phyloP scores from a whole-genome alignment of 2,797 vertebrate genomes.

The Distichodus sexfasciatus region DNA sequence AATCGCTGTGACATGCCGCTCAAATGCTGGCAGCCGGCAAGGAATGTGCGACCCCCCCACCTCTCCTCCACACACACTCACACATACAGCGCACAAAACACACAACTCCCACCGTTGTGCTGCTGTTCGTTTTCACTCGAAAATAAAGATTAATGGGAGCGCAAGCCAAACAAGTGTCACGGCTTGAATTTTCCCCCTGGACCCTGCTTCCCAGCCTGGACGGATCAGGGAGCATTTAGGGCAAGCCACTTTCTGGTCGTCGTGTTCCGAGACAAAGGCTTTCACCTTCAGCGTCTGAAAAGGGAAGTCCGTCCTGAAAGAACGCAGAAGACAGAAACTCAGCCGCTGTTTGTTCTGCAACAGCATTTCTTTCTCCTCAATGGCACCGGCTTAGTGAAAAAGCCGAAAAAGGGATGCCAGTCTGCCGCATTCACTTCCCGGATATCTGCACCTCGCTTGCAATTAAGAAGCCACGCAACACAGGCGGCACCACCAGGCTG shows the following conservation, averaged over 20 bases:
- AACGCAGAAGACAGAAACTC: slow-evolving; percentile 52
- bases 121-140: slow-evolving; percentile 5
- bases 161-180: neutral
- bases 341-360: slow-evolving; percentile 50
- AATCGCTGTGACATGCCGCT: slow-evolving; percentile 11
- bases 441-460: slow-evolving; percentile 48
- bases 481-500: slow-evolving; percentile 45
- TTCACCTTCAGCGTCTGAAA: slow-evolving; percentile 1
- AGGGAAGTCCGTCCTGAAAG: neutral
- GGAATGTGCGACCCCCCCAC: slow-evolving; percentile 10
- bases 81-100: too few relatives aligned
- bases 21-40: neutral
- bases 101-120: neutral
- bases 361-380: slow-evolving; percentile 49
- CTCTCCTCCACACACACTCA: slow-evolving; percentile 22
- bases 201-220: slow-evolving; percentile 3
- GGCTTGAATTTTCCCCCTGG: slow-evolving; percentile 45
- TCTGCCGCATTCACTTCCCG: slow-evolving; percentile 44
- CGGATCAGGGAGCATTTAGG: too few relatives aligned
- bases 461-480: slow-evolving; percentile 37
- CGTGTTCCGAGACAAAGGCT: neutral
- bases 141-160: slow-evolving; percentile 49
- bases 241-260: neutral
- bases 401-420: slow-evolving; percentile 55
- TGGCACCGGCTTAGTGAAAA: slow-evolving; percentile 36